Evolutionary conservation across 2,888 invertebrate genomes (phyloP).

Genomic region (Coecobrya sp.): DNA sequence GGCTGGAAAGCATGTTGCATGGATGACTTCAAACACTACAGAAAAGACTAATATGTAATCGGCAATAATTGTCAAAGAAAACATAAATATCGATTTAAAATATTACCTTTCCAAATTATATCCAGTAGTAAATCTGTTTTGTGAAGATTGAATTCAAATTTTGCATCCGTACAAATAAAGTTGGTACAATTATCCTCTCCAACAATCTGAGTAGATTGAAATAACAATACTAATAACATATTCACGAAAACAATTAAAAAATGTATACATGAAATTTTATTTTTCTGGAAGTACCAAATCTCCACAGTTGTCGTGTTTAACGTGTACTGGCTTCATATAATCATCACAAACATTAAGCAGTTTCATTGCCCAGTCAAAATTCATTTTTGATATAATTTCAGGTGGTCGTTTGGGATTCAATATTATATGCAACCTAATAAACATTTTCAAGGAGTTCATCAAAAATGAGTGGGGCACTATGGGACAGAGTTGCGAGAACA

Average conservation of each 20-base stretch:
- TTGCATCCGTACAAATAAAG: slow-evolving; percentile 51
- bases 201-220: slow-evolving; percentile 34
- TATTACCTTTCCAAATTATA: slow-evolving; percentile 68
- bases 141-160: slow-evolving; percentile 47
- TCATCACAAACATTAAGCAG: slow-evolving; percentile 19
- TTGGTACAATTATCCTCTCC: slow-evolving; percentile 42
- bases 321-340: slow-evolving; percentile 23
- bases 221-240: not conserved
- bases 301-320: slow-evolving; percentile 54
- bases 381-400: slow-evolving; percentile 23
- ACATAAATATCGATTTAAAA: too few species aligned
- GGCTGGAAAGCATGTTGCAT: slow-evolving; percentile 67
- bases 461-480: slow-evolving; percentile 35
- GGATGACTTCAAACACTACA: slow-evolving; percentile 60
- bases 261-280: too few species aligned
- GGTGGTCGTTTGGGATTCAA: slow-evolving; percentile 28
- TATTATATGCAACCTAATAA: slow-evolving; percentile 16
- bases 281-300: slow-evolving; percentile 62
- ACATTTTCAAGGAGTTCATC: not conserved
- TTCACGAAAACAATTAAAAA: too few species aligned
- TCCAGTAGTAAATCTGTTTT: slow-evolving; percentile 51
- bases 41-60: too few species aligned
- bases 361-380: slow-evolving; percentile 63
- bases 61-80: too few species aligned
- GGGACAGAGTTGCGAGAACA: slow-evolving; percentile 59